These are phyloP conservation scores for Apodemus agrarius DNA, from an alignment of 2,797 vertebrate genomes.

Conservation along the genomic window DNA sequence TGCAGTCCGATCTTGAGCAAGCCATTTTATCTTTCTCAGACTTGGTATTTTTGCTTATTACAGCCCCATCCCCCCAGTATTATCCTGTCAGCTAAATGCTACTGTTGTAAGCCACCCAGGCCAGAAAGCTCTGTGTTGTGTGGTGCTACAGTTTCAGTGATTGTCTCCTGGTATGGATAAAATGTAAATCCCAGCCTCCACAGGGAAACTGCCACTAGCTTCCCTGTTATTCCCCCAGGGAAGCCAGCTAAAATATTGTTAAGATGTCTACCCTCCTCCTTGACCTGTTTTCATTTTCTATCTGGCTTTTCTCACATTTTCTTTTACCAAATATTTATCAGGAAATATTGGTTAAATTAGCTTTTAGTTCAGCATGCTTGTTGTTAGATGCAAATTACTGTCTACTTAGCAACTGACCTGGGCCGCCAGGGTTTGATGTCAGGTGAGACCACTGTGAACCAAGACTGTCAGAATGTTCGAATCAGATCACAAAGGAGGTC, in stretches of 20 bases:
- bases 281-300: neutral
- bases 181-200: slow-evolving; percentile 18
- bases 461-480: slow-evolving; percentile 11
- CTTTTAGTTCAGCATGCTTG: neutral
- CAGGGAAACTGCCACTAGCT: neutral
- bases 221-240: neutral
- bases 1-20: neutral
- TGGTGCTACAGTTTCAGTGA: neutral
- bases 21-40: neutral
- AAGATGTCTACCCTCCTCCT: neutral
- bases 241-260: neutral
- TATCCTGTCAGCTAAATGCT: neutral
- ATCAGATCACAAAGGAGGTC: neutral
- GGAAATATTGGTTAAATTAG: slow-evolving; percentile 28
- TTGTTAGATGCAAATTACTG: neutral
- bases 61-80: neutral
- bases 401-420: neutral
- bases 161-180: neutral
- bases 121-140: neutral
- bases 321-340: neutral
- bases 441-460: slow-evolving; percentile 16
- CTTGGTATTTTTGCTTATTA: neutral
- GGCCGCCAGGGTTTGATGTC: neutral
- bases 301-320: slow-evolving; percentile 28
- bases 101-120: neutral